Evolutionary conservation across 1,140 invertebrate species (phyloP).

Genomic region (Drosophila kepulauana): DNA sequence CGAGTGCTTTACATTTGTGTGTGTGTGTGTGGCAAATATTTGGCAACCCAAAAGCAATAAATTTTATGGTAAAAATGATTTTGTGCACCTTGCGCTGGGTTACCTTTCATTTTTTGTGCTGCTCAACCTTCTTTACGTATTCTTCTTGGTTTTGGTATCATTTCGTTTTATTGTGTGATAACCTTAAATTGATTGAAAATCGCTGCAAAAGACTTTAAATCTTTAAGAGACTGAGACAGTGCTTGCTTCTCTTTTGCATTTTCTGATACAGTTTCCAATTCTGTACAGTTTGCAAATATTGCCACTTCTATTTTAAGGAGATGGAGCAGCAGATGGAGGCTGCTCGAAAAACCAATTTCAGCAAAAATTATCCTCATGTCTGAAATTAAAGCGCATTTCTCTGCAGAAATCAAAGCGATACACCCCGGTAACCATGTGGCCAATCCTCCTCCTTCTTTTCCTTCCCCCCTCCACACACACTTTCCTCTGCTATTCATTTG

Average conservation of each 20-base stretch:
- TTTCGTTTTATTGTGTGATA: slow-evolving; percentile 44
- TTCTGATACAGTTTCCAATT: background rate
- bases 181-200: slow-evolving; percentile 74
- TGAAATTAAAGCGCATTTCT: slow-evolving; percentile 64
- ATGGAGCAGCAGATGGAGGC: background rate
- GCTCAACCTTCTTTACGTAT: background rate
- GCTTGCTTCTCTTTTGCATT: background rate
- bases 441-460: background rate
- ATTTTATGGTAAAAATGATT: slow-evolving; percentile 81
- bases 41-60: slow-evolving; percentile 79
- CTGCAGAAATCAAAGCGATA: slow-evolving; percentile 65
- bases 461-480: no score
- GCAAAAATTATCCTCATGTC: slow-evolving; percentile 69
- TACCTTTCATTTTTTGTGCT: slow-evolving; percentile 36
- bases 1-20: slow-evolving; percentile 10
- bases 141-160: slow-evolving; percentile 12
- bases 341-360: slow-evolving; percentile 62
- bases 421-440: slow-evolving; percentile 12
- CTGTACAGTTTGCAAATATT: slow-evolving; percentile 14
- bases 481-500: no score
- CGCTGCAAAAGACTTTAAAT: slow-evolving; percentile 16
- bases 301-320: background rate
- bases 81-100: slow-evolving; percentile 64
- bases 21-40: slow-evolving; percentile 71
- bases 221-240: slow-evolving; percentile 13